phyloP scores from a whole-genome alignment of 1,140 invertebrate species.

The Pseudomyrmex concolor region DNA sequence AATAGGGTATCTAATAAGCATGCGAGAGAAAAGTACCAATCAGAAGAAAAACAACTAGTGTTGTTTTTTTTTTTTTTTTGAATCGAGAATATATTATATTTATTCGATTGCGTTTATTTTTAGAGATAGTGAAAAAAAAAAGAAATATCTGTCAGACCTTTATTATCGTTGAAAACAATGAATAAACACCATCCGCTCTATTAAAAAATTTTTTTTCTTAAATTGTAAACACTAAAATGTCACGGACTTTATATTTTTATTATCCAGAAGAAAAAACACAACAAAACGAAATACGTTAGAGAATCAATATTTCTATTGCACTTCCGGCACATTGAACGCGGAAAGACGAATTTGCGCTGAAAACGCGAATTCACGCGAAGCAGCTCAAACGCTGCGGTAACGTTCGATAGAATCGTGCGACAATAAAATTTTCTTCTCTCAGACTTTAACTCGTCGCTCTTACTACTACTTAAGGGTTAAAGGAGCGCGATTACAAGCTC shows the following conservation, averaged over 20 bases:
- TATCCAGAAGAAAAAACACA: background rate
- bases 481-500: background rate
- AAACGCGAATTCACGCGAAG: background rate
- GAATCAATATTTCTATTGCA: slow-evolving; percentile 39
- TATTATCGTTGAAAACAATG: no score
- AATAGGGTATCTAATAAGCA: slow-evolving; percentile 44
- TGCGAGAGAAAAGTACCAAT: background rate
- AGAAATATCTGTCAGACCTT: no score
- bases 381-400: slow-evolving; percentile 6
- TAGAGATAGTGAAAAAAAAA: no score
- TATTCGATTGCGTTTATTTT: no score
- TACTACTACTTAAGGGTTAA: slow-evolving; percentile 5
- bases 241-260: background rate
- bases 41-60: background rate
- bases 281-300: slow-evolving; percentile 6
- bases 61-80: no score
- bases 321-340: background rate
- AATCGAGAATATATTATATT: no score
- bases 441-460: background rate
- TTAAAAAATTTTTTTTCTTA: background rate
- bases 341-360: slow-evolving; percentile 31
- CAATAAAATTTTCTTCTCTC: slow-evolving; percentile 26
- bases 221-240: no score
- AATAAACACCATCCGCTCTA: background rate
- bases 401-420: background rate